Percentiles rank a stretch among this genome's conserved stretches.
Conservation (phyloP, 1,140 invertebrate genomes). For the Aporrectodea caliginosa region DNA sequence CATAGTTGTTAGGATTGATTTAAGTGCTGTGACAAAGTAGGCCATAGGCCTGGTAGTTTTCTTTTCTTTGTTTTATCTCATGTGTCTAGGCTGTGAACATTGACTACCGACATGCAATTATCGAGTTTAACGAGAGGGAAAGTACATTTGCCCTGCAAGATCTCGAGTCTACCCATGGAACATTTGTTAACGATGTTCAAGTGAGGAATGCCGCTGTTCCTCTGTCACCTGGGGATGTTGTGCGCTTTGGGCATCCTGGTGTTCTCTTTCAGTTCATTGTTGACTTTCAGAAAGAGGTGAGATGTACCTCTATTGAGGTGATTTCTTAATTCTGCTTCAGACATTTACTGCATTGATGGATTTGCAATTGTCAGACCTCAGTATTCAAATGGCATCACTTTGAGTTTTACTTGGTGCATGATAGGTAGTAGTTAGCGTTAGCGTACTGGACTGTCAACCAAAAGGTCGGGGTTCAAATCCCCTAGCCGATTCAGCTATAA, state of each 20-base stretch:
- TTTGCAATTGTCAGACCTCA: too few relatives aligned
- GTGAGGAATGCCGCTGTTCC: constrained; percentile 55
- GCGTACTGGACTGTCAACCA: neutral
- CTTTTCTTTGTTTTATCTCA: too few relatives aligned
- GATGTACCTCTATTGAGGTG: neutral
- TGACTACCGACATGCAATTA: constrained; percentile 53
- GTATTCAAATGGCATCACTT: too few relatives aligned
- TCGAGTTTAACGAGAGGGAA: constrained; percentile 53
- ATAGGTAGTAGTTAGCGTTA: too few relatives aligned
- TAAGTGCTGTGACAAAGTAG: too few relatives aligned
- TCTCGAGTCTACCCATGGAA: constrained; percentile 53
- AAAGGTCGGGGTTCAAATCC: neutral
- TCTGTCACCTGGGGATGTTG: constrained; percentile 49
- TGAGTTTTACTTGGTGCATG: too few relatives aligned
- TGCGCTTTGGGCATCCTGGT: constrained; percentile 53
- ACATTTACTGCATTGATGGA: too few relatives aligned
- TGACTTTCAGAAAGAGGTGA: neutral
- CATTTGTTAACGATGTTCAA: constrained; percentile 54
- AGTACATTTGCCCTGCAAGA: constrained; percentile 54
- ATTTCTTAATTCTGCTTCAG: too few relatives aligned
- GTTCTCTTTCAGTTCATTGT: constrained; percentile 41
- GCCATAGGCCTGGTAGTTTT: too few relatives aligned
- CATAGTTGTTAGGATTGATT: too few relatives aligned
- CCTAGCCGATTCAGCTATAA: too few relatives aligned
- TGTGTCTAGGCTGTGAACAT: constrained; percentile 29